Base-by-base conservation (phyloP, 92 coral and sea anemone species). In the Meandrina meandrites region DNA sequence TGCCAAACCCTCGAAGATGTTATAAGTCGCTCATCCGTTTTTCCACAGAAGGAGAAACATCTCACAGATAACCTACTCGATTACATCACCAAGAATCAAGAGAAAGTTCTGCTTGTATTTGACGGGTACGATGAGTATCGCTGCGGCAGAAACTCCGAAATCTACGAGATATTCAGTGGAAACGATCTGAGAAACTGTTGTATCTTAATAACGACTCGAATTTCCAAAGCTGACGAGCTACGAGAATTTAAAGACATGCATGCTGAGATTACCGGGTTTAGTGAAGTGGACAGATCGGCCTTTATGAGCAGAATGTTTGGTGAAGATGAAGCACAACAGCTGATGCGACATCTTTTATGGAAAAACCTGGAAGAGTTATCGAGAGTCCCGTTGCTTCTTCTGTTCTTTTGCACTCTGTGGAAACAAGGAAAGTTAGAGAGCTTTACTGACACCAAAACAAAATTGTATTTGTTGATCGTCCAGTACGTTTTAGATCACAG, bases 321-420 rank as follows among this genome's bases (percentile, higher is more conserved):
- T 28, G 58, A 53, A n/a, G 34, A 31, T 42, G 51, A 84, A 64
- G 81, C 79, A 42, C 28, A 1, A 28, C 74, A 35, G 22, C 69
- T 76, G 32, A n/a, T 30, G 15, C 9, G n/a, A 30, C 68, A 74
- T 42, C 88, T 84, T 31, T 8, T 8, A 10, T 0, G 19, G 57
- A 19, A 37, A 51, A 37, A 54, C 12, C 73, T 84, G 73, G 17
- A 1, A 34, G 66, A 76, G 24, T 34, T 47, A 22, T 82, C 82
- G 18, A 35, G 66, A 45, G 82, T 76, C 11, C 88, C 88, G 76
- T 32, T 85, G 28, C 82, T 85, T 24, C 80, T 85, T 22, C 82
- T 74, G 21, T 85, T 85, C 75, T 78, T 54, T 62, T 85, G 88
- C 82, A 60, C 76, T 15, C 36, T 85, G 88, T 85, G 88, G 88